A percentile compares a stretch with the other conserved stretches of the same genome.
Evolutionary conservation across 2,797 vertebrate species (phyloP).

Genomic region (Alosa sapidissima): DNA sequence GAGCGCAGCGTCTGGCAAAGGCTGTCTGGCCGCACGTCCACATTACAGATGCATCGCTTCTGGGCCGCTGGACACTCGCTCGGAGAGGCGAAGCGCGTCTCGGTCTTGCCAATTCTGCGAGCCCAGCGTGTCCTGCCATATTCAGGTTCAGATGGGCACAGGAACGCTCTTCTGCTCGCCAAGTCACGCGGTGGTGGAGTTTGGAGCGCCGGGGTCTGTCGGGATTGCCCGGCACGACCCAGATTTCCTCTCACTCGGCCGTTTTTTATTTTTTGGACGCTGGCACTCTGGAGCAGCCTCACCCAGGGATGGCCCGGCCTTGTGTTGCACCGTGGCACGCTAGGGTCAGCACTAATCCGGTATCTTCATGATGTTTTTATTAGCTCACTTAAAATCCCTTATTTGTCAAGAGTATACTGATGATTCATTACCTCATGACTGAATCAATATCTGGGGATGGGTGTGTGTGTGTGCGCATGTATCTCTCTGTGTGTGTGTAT

Average conservation of each 20-base stretch:
- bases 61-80: not conserved
- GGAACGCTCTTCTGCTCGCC: not conserved
- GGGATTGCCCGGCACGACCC: not conserved
- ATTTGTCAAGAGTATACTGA: slow-evolving; percentile 47
- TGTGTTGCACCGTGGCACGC: not conserved
- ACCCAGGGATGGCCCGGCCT: not conserved
- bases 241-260: not conserved
- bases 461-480: not conserved
- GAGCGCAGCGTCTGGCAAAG: not conserved
- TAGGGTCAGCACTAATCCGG: slow-evolving; percentile 33
- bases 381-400: slow-evolving; percentile 43
- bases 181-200: not conserved
- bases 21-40: not conserved
- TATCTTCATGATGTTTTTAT: slow-evolving; percentile 46
- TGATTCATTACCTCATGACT: slow-evolving; percentile 48
- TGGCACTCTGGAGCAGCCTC: slow-evolving; percentile 26
- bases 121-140: not conserved
- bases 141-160: not conserved
- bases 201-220: not conserved
- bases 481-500: not conserved
- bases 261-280: slow-evolving; percentile 14
- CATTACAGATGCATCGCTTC: slow-evolving; percentile 19
- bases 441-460: slow-evolving; percentile 45
- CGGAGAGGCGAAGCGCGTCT: not conserved
- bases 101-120: not conserved